Base-by-base conservation (phyloP, 2,113 vertebrate species). In the Abramis brama region DNA sequence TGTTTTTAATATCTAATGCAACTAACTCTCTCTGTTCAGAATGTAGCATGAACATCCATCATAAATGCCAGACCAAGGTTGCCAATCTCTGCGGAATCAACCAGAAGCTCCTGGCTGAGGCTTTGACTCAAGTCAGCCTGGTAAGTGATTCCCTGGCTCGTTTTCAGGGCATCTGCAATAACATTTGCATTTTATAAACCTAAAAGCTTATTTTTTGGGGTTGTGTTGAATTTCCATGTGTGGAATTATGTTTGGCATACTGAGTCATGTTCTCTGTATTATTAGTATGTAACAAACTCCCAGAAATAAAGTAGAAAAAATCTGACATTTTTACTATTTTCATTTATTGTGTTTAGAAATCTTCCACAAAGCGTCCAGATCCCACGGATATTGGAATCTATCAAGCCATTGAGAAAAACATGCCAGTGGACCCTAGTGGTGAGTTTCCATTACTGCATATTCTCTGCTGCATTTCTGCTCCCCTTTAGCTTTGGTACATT, bases 11-110 rank as follows among this genome's bases (percentile, higher is more conserved):
- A 50, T 64, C 19, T 60, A 50, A 13, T 64, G 70, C n/a, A 0
- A 78, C 47, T 55, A 45, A 83, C 1, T 6, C 0, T 91, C 83
- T 90, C 85, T 19, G 57, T 89, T 66, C 86, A 99, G 98, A 99
- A 70, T 99, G 98, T 85, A 92, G 91, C 86, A 99, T 99, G 98
- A 99, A 99, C 0, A 97, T 98, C 21, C 98, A 99, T 87, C 98
- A 98, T 86, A 99, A 99, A 92, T 99, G 98, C 94, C 96, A 97
- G 94, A 96, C 90, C 78, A 99, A 99, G 93, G 98, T 99, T 77
- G 98, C 97, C 89, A 99, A 99, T 93, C 95, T 99, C 30, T 99
- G 98, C 79, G 98, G 98, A 78, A 99, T 99, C 94, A 99, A 99
- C 92, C 98, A 99, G 95, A 99, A 99, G 92, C 94, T 99, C 57